A percentile compares a stretch with the other conserved stretches of the same genome.
These are phyloP conservation scores for Lithophane socia DNA, from an alignment of 2,888 invertebrate genomes.

Conservation along the genomic window DNA sequence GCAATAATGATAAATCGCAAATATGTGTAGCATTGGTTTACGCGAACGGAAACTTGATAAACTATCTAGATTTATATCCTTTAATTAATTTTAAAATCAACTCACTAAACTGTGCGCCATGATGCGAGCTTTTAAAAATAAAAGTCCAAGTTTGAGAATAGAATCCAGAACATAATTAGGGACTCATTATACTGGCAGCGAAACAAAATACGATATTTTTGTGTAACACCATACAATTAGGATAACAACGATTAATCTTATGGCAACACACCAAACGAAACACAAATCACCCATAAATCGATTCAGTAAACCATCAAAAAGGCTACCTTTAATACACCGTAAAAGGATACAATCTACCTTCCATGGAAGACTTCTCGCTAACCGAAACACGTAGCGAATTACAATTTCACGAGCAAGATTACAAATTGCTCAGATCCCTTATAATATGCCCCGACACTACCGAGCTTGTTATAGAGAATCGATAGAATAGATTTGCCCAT, in stretches of 20 bases:
- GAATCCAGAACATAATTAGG: background rate
- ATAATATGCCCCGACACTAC: slow-evolving; percentile 3
- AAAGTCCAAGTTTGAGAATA: background rate
- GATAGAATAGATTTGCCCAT: slow-evolving; percentile 16
- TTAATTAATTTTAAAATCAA: background rate
- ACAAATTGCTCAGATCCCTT: slow-evolving; percentile 51
- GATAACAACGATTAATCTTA: slow-evolving; percentile 6
- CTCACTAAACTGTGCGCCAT: background rate
- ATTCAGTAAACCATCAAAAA: slow-evolving; percentile 24
- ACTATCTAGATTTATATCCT: background rate
- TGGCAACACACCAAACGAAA: slow-evolving; percentile 23
- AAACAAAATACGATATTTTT: background rate
- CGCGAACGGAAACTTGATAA: slow-evolving; percentile 14
- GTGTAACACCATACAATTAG: background rate
- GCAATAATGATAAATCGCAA: slow-evolving; percentile 21
- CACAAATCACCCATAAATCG: slow-evolving; percentile 14
- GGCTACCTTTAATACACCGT: slow-evolving; percentile 16
- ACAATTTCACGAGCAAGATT: slow-evolving; percentile 48
- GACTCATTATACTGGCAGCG: background rate
- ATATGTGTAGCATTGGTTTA: slow-evolving; percentile 6
- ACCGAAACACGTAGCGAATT: slow-evolving; percentile 56
- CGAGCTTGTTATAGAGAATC: slow-evolving; percentile 23
- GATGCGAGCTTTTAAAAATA: background rate
- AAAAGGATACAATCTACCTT: slow-evolving; percentile 19
- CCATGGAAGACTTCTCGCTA: slow-evolving; percentile 31